Evolutionary conservation across 2,888 invertebrate genomes (phyloP), one percentile per base, ranked within the genome.

Genomic region (Spodoptera littoralis): DNA sequence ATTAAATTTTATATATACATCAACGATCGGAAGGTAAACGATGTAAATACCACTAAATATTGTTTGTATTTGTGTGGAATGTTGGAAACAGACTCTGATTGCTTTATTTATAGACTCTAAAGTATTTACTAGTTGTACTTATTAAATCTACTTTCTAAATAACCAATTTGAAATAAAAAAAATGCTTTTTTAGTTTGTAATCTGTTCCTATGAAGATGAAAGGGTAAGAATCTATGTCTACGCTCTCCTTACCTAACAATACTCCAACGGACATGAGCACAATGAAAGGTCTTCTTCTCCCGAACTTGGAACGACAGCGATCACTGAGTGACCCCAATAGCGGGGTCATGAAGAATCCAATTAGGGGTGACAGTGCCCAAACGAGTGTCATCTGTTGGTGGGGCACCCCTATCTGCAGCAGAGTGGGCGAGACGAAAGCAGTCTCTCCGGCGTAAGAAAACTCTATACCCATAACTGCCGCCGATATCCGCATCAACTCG

Each of bases 401-500:
- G 62, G 98, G 97, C 1, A 99, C 98, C 5, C 99, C 98, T 73
- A 99, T 98, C 93, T 98, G 98, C 4, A 99, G 95, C 12, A 99
- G 94, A 0, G 98, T 98, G 1, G 99, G 99, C 0, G 98, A 99
- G 0, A 99, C 99, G 90, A 99, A 99, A 0, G 99, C 99, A 0
- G 99, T 99, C 92, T 99, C 99, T 0, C 99, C 99, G 0, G 99
- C 98, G 86, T 99, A 99, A 0, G 99, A 98, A 91, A 99, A 98
- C 89, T 99, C 99, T 63, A 99, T 99, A 1, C 99, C 99, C 97
- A 98, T 99, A 0, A 99, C 99, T 0, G 98, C 98, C 0, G 98
- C 97, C 22, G 98, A 99, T 73, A 99, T 96, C 11, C 98, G 95
- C 75, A 98, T 96, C 77, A 99, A 91, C 88, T 99, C 98, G 54